phyloP scores from a whole-genome alignment of 2,113 vertebrate species.

The Gymnarchus niloticus region DNA sequence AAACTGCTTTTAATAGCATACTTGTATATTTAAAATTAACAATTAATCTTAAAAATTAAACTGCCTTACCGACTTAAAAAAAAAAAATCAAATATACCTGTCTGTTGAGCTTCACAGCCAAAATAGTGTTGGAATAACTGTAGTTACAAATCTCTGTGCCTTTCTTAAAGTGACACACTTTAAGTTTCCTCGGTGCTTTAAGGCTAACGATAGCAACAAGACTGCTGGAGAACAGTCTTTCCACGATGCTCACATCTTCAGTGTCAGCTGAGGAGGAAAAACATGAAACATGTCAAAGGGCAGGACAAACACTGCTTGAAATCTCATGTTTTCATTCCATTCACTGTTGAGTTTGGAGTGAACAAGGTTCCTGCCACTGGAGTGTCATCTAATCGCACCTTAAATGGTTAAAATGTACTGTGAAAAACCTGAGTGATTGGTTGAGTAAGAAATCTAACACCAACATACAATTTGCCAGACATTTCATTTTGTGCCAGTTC shows the following conservation, averaged over 20 bases:
- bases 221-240: constrained; percentile 94
- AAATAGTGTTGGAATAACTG: constrained; percentile 82
- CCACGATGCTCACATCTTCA: constrained; percentile 86
- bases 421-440: not conserved
- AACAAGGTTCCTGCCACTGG: too few relatives aligned
- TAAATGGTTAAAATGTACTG: not conserved
- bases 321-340: not conserved
- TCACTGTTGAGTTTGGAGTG: too few relatives aligned
- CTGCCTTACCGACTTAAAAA: not conserved
- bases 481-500: too few relatives aligned
- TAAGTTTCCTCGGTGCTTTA: constrained; percentile 80
- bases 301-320: not conserved
- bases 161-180: constrained; percentile 96
- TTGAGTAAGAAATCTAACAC: not conserved
- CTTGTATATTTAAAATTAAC: not conserved
- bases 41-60: not conserved
- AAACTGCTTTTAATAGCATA: not conserved
- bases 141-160: constrained; percentile 97
- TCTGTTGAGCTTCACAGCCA: constrained; percentile 83
- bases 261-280: constrained; percentile 64
- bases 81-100: constrained; percentile 61
- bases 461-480: not conserved
- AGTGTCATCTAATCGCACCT: not conserved
- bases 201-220: constrained; percentile 89
- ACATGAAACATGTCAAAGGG: not conserved